These are phyloP conservation scores for Bombyx mori DNA, from an alignment of 1,140 invertebrate species.

Conservation along the genomic window ASM3026992v2 NC_085110.1:16161501-16162000, in stretches of 20 bases:
- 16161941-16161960: conserved; percentile 11
- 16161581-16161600: too few relatives aligned
- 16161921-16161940: conserved; percentile 42
- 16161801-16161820: conserved; percentile 57
- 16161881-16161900: conserved; percentile 56
- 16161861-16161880: conserved; percentile 60
- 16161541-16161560: too few relatives aligned
- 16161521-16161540: too few relatives aligned
- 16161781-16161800: conserved; percentile 65
- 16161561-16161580: too few relatives aligned
- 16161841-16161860: conserved; percentile 60
- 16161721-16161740: conserved; percentile 58
- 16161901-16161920: conserved; percentile 55
- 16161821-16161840: conserved; percentile 63
- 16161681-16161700: too few relatives aligned
- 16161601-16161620: too few relatives aligned
- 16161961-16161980: background rate
- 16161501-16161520: too few relatives aligned
- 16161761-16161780: conserved; percentile 69
- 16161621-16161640: too few relatives aligned
- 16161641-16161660: too few relatives aligned
- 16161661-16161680: too few relatives aligned
- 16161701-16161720: conserved; percentile 28
- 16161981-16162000: too few relatives aligned
- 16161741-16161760: conserved; percentile 69